These are phyloP conservation scores for Lepidurus arcticus DNA, from an alignment of 1,140 invertebrate species.

Conservation along the genomic window DNA sequence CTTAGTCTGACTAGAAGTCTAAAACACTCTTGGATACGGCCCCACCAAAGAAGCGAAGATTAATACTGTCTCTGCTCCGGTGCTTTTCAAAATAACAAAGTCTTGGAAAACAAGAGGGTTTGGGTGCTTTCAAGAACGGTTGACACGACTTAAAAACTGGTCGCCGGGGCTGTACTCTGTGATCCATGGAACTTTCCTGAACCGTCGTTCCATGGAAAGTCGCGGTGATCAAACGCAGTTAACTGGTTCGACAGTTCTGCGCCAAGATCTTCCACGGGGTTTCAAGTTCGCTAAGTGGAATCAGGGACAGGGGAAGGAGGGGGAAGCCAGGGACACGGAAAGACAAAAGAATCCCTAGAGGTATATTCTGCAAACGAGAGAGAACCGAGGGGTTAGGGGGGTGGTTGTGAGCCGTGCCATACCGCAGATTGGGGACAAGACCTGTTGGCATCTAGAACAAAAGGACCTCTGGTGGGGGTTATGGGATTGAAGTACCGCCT, in stretches of 20 bases:
- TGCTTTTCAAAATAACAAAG: not conserved
- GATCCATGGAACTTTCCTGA: no score
- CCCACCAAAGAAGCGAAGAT: not conserved
- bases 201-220: not conserved
- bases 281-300: not conserved
- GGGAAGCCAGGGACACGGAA: not conserved
- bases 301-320: not conserved
- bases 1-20: no score
- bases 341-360: not conserved
- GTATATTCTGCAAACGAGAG: not conserved
- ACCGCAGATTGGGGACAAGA: conserved; percentile 12
- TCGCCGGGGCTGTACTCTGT: no score
- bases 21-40: not conserved
- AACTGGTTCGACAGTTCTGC: not conserved
- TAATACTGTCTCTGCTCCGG: not conserved
- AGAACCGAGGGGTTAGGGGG: not conserved
- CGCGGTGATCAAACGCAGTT: not conserved
- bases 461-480: not conserved
- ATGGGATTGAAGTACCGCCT: conserved; percentile 3
- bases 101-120: no score
- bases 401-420: not conserved
- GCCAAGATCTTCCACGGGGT: not conserved
- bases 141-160: no score
- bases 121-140: no score
- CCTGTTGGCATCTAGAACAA: conserved; percentile 11